A percentile compares a stretch with the other conserved stretches of the same genome.
Evolutionary conservation across 2,888 invertebrate genomes (phyloP).

Genomic region (Dermolepida albohirtum): DNA sequence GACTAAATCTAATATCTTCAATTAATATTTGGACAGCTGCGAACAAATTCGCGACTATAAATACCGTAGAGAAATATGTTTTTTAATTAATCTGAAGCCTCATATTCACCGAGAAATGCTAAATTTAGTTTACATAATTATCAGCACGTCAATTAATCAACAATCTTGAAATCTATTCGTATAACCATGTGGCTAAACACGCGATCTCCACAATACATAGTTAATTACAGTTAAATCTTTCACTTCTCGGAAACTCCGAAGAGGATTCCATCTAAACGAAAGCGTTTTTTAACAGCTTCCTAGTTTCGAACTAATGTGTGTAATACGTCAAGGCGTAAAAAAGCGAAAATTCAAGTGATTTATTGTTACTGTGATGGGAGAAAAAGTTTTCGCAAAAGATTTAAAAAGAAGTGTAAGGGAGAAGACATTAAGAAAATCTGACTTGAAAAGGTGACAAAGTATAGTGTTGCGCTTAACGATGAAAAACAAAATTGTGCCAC

Average conservation of each 20-base stretch:
- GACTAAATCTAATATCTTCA: too few species aligned
- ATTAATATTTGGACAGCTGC: too few species aligned
- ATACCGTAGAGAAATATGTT: too few species aligned
- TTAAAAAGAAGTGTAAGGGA: conserved; percentile 15
- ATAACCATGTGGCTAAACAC: too few species aligned
- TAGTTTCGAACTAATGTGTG: conserved; percentile 39
- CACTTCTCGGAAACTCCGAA: conserved; percentile 14
- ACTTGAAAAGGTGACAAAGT: conserved; percentile 34
- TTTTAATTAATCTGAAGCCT: too few species aligned
- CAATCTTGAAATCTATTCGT: too few species aligned
- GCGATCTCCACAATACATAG: conserved; percentile 2
- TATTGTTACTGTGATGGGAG: conserved; percentile 28
- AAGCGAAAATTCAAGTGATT: conserved; percentile 35
- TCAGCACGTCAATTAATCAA: too few species aligned
- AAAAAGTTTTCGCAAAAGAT: conserved; percentile 34
- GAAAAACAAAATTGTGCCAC: conserved; percentile 11
- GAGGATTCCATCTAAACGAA: conserved; percentile 23
- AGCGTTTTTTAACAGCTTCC: conserved; percentile 33
- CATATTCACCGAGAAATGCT: too few species aligned
- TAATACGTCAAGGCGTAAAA: conserved; percentile 34
- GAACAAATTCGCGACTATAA: too few species aligned
- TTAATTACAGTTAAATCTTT: conserved; percentile 30
- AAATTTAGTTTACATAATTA: too few species aligned
- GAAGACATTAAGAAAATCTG: conserved; percentile 35
- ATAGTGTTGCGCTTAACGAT: conserved; percentile 6